Percentiles rank a stretch among this genome's conserved stretches.
These are phyloP conservation scores for Pluvianellus socialis DNA, from an alignment of 2,113 vertebrate genomes.

Conservation along the genomic window DNA sequence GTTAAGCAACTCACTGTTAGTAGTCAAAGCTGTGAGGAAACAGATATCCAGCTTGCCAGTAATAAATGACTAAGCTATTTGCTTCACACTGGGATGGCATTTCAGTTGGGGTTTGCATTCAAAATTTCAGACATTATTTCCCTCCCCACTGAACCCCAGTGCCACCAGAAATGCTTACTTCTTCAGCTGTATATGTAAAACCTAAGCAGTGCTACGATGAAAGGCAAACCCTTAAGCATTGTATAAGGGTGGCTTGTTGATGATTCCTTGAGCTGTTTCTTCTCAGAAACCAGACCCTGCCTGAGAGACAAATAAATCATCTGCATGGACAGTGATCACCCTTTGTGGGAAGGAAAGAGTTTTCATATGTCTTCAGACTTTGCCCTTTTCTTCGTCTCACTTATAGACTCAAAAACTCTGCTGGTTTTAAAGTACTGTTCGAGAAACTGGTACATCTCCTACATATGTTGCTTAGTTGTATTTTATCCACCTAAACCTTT, in stretches of 20 bases:
- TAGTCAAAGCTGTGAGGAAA: neutral
- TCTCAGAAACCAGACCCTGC: neutral
- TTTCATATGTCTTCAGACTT: neutral
- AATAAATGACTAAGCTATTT: neutral
- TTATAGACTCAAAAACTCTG: neutral
- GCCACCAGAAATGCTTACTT: neutral
- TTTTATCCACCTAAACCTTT: neutral
- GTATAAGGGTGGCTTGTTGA: neutral
- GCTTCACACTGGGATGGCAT: neutral
- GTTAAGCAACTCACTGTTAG: neutral
- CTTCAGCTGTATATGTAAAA: neutral
- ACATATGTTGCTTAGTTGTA: neutral
- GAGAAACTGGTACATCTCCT: neutral
- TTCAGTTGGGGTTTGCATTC: neutral
- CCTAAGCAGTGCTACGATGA: neutral
- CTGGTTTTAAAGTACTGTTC: neutral
- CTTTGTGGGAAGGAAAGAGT: neutral
- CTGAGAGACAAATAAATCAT: neutral
- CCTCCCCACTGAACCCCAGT: neutral
- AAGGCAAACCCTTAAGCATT: neutral
- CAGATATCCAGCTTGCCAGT: neutral
- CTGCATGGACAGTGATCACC: neutral
- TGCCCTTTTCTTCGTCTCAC: neutral
- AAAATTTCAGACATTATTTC: neutral
- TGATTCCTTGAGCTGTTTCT: neutral